A percentile compares a stretch with the other conserved stretches of the same genome.
phyloP scores from a whole-genome alignment of 1,140 invertebrate species.

The Magallana ariakensis region DNA sequence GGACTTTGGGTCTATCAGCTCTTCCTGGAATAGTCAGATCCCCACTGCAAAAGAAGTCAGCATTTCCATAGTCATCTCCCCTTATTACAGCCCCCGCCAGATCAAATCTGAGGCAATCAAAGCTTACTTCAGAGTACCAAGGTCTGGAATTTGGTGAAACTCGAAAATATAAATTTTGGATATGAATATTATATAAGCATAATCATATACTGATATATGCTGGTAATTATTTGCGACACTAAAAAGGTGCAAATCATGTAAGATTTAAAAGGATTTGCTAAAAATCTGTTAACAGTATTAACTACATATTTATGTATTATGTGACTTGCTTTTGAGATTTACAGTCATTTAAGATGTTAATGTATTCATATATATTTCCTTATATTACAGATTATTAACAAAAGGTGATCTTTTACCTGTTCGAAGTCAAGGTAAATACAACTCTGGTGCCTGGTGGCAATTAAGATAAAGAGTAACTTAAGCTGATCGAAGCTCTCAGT shows the following conservation, averaged over 20 bases:
- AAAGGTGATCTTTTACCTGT: constrained; percentile 71
- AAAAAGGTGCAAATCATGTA: too few relatives aligned
- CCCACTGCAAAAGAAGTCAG: constrained; percentile 66
- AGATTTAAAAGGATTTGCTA: too few relatives aligned
- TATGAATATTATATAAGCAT: too few relatives aligned
- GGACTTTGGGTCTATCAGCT: constrained; percentile 53
- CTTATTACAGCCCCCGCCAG: constrained; percentile 65
- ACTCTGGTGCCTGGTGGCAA: neutral
- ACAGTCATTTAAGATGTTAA: neutral
- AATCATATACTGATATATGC: too few relatives aligned
- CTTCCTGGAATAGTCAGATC: constrained; percentile 61
- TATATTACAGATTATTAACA: constrained; percentile 61
- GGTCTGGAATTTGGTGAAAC: constrained; percentile 49
- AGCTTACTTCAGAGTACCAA: constrained; percentile 69
- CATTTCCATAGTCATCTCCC: constrained; percentile 70
- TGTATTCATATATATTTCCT: neutral
- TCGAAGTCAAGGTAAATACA: constrained; percentile 65
- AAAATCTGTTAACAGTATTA: too few relatives aligned
- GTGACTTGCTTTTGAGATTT: too few relatives aligned
- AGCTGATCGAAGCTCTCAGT: too few relatives aligned
- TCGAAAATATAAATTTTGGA: too few relatives aligned
- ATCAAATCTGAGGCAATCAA: constrained; percentile 66
- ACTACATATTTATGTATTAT: too few relatives aligned
- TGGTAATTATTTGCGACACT: too few relatives aligned
- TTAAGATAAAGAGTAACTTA: neutral